Evolutionary conservation across 2,113 vertebrate genomes (phyloP), one percentile per base, ranked within the genome.

Genomic region (Pagrus major): DNA sequence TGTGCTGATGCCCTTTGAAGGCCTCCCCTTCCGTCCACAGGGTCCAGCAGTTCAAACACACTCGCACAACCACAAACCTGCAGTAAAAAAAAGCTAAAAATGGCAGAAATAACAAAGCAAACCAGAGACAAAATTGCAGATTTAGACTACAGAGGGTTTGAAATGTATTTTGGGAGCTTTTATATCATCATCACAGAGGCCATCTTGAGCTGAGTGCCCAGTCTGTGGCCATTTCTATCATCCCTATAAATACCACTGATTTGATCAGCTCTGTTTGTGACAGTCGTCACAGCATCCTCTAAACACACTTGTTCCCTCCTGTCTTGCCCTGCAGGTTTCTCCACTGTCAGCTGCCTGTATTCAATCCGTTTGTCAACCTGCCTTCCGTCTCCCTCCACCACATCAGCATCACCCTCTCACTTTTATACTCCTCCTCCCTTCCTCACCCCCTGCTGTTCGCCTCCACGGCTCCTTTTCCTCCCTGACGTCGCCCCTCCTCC

Each of bases 401-500:
- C 10, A 23, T 29, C 52, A 88, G 39, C 81, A 74, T 71, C 60
- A 49, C 47, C 81, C 54, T 61, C 37, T 78, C 65, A 80, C 74
- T 71, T 66, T 65, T 47, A 55, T 37, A 67, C 73, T 71, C 72
- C 71, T 77, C 77, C 74, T 75, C 86, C 78, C 55, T 64, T 66
- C 71, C 70, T 56, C 63, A 52, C 42, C 59, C 49, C 52, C 33
- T 46, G 21, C 58, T 73, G 76, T 37, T 61, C 47, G 64, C 73
- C 68, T 80, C 65, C 68, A 61, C 86, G 42, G 77, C 72, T 79
- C 52, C 68, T 87, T 79, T 39, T 78, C 64, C 25, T 61, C 46
- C 56, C 84, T 79, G 75, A 60, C 70, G 9, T 84, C 44, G 9
- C 74, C 87, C 84, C 79, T 91, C 88, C 90, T 89, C 71, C 83